phyloP scores from a whole-genome alignment of 1,140 invertebrate species.

The Carcinoscorpius rotundicauda region DNA sequence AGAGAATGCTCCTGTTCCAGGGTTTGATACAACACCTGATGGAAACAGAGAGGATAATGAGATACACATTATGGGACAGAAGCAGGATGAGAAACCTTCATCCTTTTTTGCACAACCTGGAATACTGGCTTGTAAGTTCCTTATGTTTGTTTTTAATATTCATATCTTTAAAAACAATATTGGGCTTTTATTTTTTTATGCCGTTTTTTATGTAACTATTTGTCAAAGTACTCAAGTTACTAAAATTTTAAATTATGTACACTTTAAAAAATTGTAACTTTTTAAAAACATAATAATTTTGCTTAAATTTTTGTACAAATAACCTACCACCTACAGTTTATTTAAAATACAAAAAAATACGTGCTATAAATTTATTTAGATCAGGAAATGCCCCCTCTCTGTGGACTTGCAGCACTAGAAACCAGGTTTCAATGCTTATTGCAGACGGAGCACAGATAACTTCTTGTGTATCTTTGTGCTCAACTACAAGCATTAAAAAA shows the following conservation, averaged over 20 bases:
- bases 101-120: slow-evolving; percentile 90
- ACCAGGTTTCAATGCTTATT: no score
- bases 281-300: no score
- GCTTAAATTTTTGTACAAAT: no score
- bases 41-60: slow-evolving; percentile 15
- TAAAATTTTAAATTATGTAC: slow-evolving; percentile 3
- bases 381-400: no score
- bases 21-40: slow-evolving; percentile 6
- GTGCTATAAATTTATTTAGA: no score
- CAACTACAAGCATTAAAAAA: no score
- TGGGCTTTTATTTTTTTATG: not conserved
- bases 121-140: slow-evolving; percentile 68
- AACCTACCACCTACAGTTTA: no score
- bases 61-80: slow-evolving; percentile 18
- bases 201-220: not conserved
- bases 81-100: slow-evolving; percentile 57
- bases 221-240: not conserved
- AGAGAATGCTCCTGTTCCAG: no score
- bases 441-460: no score
- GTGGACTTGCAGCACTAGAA: no score
- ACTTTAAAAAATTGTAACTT: slow-evolving; percentile 22
- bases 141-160: not conserved
- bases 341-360: no score
- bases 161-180: slow-evolving; percentile 2
- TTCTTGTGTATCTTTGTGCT: no score